A percentile compares a stretch with the other conserved stretches of the same genome.
Evolutionary conservation across 2,797 vertebrate genomes (phyloP).

Genomic region (Gobionotothen gibberifrons): DNA sequence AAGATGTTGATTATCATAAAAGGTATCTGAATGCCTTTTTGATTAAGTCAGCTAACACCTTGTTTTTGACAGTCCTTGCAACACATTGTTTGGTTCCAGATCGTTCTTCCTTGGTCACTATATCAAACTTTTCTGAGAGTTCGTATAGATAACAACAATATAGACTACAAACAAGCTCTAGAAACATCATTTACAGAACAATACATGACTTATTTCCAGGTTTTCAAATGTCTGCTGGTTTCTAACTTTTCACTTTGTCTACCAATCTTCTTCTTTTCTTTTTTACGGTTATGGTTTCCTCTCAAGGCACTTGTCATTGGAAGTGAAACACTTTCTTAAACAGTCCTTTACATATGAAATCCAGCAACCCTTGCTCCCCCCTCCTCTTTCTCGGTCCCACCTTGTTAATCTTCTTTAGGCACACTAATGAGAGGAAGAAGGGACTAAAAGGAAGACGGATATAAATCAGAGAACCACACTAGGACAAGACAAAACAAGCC

Average conservation of each 20-base stretch:
- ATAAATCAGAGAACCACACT: constrained; percentile 78
- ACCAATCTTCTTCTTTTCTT: neutral
- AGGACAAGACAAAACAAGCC: constrained; percentile 80
- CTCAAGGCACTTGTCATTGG: constrained; percentile 52
- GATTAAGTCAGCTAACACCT: neutral
- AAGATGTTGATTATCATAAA: neutral
- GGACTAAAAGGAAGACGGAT: constrained; percentile 50
- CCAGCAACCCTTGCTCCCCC: neutral
- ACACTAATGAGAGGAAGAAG: constrained; percentile 67
- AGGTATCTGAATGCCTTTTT: neutral
- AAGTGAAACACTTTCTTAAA: constrained; percentile 57
- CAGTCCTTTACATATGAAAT: constrained; percentile 41
- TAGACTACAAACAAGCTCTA: neutral
- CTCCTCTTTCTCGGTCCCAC: constrained; percentile 2
- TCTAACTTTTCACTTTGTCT: constrained; percentile 23
- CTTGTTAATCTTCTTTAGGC: constrained; percentile 36
- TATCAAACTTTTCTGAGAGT: neutral
- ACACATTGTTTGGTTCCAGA: neutral
- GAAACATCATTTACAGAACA: neutral
- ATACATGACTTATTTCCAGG: constrained; percentile 8
- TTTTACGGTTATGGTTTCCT: constrained; percentile 42
- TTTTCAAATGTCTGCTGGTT: constrained; percentile 16
- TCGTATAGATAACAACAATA: neutral
- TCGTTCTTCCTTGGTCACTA: neutral
- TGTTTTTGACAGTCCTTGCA: neutral